A percentile compares a stretch with the other conserved stretches of the same genome.
These are phyloP conservation scores for Lanius ludovicianus DNA, from an alignment of 2,113 vertebrate genomes.

Conservation along the genomic window DNA sequence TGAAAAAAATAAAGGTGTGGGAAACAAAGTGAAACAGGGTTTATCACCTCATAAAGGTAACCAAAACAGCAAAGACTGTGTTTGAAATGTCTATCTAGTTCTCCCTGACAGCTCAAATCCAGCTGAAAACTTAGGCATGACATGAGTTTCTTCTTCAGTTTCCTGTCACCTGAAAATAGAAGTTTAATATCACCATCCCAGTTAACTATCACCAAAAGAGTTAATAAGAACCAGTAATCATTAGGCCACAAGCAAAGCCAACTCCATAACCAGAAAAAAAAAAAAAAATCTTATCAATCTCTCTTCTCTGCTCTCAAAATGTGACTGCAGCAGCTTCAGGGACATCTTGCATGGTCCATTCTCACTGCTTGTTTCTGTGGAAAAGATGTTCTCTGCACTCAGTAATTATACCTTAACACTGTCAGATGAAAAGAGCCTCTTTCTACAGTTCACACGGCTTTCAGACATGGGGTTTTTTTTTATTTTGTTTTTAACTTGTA, in stretches of 20 bases:
- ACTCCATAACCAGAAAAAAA: not conserved
- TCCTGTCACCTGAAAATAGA: not conserved
- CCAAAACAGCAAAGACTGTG: not conserved
- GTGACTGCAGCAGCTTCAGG: not conserved
- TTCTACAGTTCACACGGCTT: not conserved
- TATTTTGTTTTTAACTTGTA: not conserved
- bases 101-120: not conserved
- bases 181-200: not conserved
- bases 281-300: not conserved
- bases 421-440: not conserved
- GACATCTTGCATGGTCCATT: not conserved
- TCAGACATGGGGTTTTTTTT: not conserved
- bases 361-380: not conserved
- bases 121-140: not conserved
- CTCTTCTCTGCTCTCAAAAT: not conserved
- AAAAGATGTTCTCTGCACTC: not conserved
- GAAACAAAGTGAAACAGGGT: not conserved
- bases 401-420: not conserved
- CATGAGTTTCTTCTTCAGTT: not conserved
- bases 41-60: not conserved
- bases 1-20: not conserved
- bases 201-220: not conserved
- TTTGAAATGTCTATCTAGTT: not conserved
- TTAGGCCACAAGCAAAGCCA: not conserved
- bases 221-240: not conserved